These are phyloP conservation scores for Lordiphosa clarofinis DNA, from an alignment of 1,140 invertebrate genomes.

Conservation along the genomic window DNA sequence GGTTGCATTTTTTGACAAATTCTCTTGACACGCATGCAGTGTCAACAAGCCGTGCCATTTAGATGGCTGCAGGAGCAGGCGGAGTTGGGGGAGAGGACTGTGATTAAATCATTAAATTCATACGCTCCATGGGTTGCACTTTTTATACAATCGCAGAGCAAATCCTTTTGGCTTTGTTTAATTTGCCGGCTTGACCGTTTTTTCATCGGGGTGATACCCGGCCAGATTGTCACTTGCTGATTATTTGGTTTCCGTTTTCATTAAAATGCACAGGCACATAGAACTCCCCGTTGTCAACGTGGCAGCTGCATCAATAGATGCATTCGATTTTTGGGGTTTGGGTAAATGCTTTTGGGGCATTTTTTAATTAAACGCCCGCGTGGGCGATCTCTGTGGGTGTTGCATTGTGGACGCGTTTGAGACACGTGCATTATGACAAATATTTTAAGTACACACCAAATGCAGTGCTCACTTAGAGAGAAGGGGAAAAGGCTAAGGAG, in stretches of 20 bases:
- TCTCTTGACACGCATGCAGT: conserved; percentile 71
- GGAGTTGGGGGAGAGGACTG: conserved; percentile 18
- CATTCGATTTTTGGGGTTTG: conserved; percentile 28
- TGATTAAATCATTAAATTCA: conserved; percentile 78
- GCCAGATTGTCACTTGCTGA: conserved; percentile 67
- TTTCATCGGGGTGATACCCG: conserved; percentile 14
- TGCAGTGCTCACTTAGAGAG: conserved; percentile 3
- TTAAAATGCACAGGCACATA: conserved; percentile 42
- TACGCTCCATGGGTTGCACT: conserved; percentile 69
- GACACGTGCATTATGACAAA: conserved; percentile 70
- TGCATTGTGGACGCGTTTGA: conserved; percentile 37
- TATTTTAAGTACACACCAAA: conserved; percentile 57
- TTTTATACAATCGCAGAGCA: conserved; percentile 24
- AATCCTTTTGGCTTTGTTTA: conserved; percentile 41
- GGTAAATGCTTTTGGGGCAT: conserved; percentile 77
- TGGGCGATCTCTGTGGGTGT: conserved; percentile 35
- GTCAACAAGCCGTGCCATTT: conserved; percentile 62
- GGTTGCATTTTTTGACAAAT: conserved; percentile 75
- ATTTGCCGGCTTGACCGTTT: conserved; percentile 56
- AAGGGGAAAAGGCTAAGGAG: neutral
- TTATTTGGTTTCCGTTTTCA: conserved; percentile 74
- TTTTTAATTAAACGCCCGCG: conserved; percentile 70
- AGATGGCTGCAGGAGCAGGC: conserved; percentile 10
- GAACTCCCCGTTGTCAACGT: conserved; percentile 13
- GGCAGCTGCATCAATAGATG: conserved; percentile 45